A percentile compares a stretch with the other conserved stretches of the same genome.
Evolutionary conservation across 2,888 invertebrate species (phyloP).

Genomic region (Branchipolynoe longqiensis): DNA sequence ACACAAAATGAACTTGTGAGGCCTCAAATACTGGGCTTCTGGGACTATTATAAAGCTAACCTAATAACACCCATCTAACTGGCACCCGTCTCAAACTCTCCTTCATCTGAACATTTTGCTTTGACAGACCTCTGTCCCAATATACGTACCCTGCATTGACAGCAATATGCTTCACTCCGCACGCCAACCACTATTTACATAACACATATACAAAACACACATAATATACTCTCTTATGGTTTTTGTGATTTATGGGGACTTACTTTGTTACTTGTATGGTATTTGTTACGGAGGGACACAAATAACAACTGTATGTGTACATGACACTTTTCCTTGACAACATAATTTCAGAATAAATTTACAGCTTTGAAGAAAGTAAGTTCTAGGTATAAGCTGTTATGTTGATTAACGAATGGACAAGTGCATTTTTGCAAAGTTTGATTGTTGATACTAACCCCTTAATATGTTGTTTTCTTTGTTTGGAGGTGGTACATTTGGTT

Average conservation of each 20-base stretch:
- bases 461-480: neutral
- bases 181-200: neutral
- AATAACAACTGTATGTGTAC: too few species aligned
- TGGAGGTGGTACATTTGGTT: neutral
- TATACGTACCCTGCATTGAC: neutral
- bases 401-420: neutral
- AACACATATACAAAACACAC: neutral
- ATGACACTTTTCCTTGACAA: neutral
- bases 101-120: neutral
- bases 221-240: too few species aligned
- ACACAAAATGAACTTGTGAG: too few species aligned
- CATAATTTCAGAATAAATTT: conserved; percentile 11
- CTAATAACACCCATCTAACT: neutral
- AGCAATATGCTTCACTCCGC: neutral
- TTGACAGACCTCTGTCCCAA: too few species aligned
- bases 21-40: too few species aligned
- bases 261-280: too few species aligned
- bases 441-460: neutral
- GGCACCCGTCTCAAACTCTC: conserved; percentile 10
- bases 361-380: conserved; percentile 7
- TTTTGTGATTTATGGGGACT: too few species aligned
- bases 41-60: too few species aligned
- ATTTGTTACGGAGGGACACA: too few species aligned
- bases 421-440: neutral
- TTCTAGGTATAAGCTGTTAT: conserved; percentile 9